Evolutionary conservation across 1,140 invertebrate species (phyloP).

Genomic region (Drosophila kohkoa): DNA sequence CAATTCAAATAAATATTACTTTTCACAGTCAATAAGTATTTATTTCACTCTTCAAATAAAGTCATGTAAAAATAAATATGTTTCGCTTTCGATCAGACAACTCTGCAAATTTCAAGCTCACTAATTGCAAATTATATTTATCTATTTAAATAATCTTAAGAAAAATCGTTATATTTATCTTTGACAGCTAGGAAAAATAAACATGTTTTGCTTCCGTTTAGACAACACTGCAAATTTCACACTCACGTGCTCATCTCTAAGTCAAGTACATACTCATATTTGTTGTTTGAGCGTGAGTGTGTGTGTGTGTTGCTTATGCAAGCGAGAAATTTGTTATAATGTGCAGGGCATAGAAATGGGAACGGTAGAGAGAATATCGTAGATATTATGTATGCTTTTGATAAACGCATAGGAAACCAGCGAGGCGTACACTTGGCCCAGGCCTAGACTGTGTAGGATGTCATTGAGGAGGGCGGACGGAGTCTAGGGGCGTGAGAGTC

Average conservation of each 20-base stretch:
- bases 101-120: too few relatives aligned
- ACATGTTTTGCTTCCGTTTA: not conserved
- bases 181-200: too few relatives aligned
- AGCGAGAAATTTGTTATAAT: conserved; percentile 83
- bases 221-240: conserved; percentile 22
- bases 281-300: conserved; percentile 51
- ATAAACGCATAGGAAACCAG: conserved; percentile 77
- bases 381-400: conserved; percentile 68
- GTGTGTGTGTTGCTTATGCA: conserved; percentile 74
- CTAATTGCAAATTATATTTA: too few relatives aligned
- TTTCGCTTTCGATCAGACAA: too few relatives aligned
- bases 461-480: not conserved
- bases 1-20: too few relatives aligned
- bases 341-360: conserved; percentile 66
- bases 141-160: too few relatives aligned
- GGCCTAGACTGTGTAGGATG: conserved; percentile 36
- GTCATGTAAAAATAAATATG: too few relatives aligned
- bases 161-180: too few relatives aligned
- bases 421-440: conserved; percentile 68
- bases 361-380: conserved; percentile 42
- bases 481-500: not conserved
- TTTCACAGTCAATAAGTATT: too few relatives aligned
- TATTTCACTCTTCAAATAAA: too few relatives aligned
- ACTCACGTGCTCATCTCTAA: conserved; percentile 12
- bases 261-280: conserved; percentile 40